Evolutionary conservation across 2,888 invertebrate species (phyloP), one percentile per base, ranked within the genome.

Genomic region (Iselma pallidipennis): DNA sequence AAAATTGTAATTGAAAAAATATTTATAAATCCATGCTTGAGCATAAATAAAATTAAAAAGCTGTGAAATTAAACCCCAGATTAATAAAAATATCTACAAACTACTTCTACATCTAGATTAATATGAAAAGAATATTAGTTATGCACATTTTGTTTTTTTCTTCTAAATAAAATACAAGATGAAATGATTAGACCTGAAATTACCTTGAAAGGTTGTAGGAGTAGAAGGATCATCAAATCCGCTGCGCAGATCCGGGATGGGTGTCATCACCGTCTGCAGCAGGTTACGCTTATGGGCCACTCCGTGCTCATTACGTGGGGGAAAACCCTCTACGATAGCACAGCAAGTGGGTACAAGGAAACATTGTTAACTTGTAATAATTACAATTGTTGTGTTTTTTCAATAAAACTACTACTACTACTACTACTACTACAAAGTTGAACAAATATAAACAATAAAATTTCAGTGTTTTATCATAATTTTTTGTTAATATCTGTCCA

Each of bases 171-270:
- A 14, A 28, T 2, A 16, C 6, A 25, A 49, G 42, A 54, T 61
- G 52, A 28, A 48, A 52, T 29, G 50, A 49, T 57, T 50, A 48
- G 33, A 23, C 54, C 21, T 53, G 51, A 28, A 9, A 57, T 76
- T 82, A 83, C 83, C 83, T 86, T 86, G 82, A 77, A 86, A 85
- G 67, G 79, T 75, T 70, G 78, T 73, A 69, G 77, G 70, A 66
- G 77, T 76, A 68, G 80, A 72, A 71, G 81, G 78, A 74, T 83
- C 83, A 82, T 86, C 86, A 82, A 85, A 82, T 79, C 87, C 88
- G 82, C 87, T 87, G 83, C 94, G 89, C 83, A 95, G 89, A 86
- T 93, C 91, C 81, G 94, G 94, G 82, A 95, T 95, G 83, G 92
- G 89, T 82, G 86, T 86, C 82, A 92, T 90, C 83, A 88, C 85